A percentile compares a stretch with the other conserved stretches of the same genome.
These are phyloP conservation scores for Sebastes alutus DNA, from an alignment of 2,797 vertebrate genomes.

Conservation along the genomic window DNA sequence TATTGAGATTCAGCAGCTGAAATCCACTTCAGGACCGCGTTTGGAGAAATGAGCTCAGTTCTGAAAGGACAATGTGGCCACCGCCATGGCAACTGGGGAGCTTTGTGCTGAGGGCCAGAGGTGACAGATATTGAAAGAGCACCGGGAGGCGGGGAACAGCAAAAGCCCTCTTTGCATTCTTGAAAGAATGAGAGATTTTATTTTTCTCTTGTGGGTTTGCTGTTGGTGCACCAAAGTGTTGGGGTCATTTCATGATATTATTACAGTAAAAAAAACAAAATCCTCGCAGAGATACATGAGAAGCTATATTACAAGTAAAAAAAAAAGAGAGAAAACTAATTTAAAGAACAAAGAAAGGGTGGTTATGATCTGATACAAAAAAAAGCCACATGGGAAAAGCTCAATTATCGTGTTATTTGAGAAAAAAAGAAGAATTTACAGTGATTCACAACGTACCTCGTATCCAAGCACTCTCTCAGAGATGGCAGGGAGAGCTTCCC, in stretches of 20 bases:
- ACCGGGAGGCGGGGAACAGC: slow-evolving; percentile 37
- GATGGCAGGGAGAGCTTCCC: slow-evolving; percentile 85
- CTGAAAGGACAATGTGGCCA: slow-evolving; percentile 71
- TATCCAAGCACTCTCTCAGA: slow-evolving; percentile 93
- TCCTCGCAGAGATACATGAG: not conserved
- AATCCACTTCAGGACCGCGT: slow-evolving; percentile 58
- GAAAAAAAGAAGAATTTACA: not conserved
- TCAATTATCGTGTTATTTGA: slow-evolving; percentile 33
- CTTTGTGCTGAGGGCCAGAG: slow-evolving; percentile 69
- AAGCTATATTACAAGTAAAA: not conserved
- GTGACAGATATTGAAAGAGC: slow-evolving; percentile 77
- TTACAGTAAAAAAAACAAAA: slow-evolving; percentile 16
- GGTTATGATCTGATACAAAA: slow-evolving; percentile 21
- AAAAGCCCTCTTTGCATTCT: slow-evolving; percentile 66
- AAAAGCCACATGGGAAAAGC: slow-evolving; percentile 16
- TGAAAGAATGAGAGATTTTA: slow-evolving; percentile 53
- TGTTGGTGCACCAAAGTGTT: slow-evolving; percentile 10
- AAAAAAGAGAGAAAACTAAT: not conserved
- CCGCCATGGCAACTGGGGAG: slow-evolving; percentile 75
- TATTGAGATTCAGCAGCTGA: slow-evolving; percentile 51
- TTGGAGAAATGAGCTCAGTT: slow-evolving; percentile 63
- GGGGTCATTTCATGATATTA: slow-evolving; percentile 31
- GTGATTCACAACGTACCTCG: slow-evolving; percentile 82
- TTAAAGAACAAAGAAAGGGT: not conserved
- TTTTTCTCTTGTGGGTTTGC: slow-evolving; percentile 24